A percentile compares a stretch with the other conserved stretches of the same genome.
These are phyloP conservation scores for Ahaetulla prasina DNA, from an alignment of 2,113 vertebrate species.

Conservation along the genomic window DNA sequence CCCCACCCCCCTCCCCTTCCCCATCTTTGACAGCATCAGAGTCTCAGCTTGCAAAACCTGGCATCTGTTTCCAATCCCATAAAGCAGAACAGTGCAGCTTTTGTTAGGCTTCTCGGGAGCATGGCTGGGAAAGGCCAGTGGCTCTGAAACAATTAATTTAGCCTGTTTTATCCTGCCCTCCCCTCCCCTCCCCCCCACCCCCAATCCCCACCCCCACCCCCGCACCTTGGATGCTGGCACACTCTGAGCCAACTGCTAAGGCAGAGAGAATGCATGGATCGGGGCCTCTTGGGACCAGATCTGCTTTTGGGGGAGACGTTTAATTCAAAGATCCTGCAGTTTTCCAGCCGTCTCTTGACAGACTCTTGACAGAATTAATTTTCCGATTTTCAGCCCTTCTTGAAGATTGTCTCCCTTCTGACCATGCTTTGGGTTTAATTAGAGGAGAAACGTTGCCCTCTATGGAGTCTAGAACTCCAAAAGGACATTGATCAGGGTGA, in stretches of 20 bases:
- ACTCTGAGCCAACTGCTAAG: fast-evolving
- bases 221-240: not conserved
- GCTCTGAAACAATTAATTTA: not conserved
- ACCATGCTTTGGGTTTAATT: not conserved
- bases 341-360: fast-evolving
- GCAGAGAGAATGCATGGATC: fast-evolving
- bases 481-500: not conserved
- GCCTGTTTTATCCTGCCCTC: not conserved
- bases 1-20: not conserved
- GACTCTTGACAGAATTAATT: fast-evolving
- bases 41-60: not conserved
- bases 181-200: no score
- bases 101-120: not conserved
- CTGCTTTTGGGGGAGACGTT: fast-evolving
- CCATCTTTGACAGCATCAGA: not conserved
- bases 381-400: not conserved
- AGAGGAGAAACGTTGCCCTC: not conserved
- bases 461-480: not conserved
- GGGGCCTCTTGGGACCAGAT: fast-evolving
- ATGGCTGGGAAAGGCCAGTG: fast-evolving
- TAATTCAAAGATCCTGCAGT: fast-evolving
- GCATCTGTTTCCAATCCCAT: constrained; percentile 44
- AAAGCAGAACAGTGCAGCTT: constrained; percentile 28
- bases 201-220: no score
- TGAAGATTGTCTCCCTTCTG: not conserved